Conservation (phyloP, 2,797 vertebrate species). For the Eulemur mongoz region DNA sequence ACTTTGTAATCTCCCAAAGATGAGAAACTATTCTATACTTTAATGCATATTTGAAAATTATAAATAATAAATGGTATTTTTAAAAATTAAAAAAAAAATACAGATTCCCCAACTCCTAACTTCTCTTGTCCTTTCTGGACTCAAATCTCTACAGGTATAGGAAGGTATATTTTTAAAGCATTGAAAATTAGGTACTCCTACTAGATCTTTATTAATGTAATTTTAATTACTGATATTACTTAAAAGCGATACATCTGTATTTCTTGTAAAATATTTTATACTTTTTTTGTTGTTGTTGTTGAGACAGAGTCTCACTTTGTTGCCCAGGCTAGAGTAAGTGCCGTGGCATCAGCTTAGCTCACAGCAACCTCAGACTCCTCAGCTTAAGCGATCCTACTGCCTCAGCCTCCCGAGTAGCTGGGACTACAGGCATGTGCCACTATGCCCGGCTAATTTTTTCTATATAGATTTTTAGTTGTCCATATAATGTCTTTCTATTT, state of each 20-base stretch:
- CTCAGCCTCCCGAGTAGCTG: too few relatives aligned
- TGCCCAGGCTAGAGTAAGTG: too few relatives aligned
- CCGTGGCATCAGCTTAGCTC: too few relatives aligned
- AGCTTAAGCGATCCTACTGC: too few relatives aligned
- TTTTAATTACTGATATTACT: background rate
- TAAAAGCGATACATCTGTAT: background rate
- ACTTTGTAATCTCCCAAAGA: background rate
- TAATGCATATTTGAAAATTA: background rate
- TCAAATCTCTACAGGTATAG: background rate
- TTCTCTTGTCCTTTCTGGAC: background rate
- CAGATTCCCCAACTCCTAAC: background rate
- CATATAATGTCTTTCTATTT: too few relatives aligned
- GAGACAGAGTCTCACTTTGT: too few relatives aligned
- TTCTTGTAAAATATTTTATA: slow-evolving; percentile 15
- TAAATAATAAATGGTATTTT: background rate
- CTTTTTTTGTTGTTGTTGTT: background rate
- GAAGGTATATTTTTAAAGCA: background rate
- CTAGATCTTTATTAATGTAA: background rate
- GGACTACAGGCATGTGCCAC: too few relatives aligned
- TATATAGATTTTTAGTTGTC: too few relatives aligned
- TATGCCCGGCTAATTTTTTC: too few relatives aligned
- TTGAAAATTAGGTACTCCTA: background rate
- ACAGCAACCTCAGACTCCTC: too few relatives aligned
- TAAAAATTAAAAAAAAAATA: background rate
- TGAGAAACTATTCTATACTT: background rate